These are phyloP conservation scores for Polymixis lichenea DNA, from an alignment of 2,888 invertebrate species.

Conservation along the genomic window DNA sequence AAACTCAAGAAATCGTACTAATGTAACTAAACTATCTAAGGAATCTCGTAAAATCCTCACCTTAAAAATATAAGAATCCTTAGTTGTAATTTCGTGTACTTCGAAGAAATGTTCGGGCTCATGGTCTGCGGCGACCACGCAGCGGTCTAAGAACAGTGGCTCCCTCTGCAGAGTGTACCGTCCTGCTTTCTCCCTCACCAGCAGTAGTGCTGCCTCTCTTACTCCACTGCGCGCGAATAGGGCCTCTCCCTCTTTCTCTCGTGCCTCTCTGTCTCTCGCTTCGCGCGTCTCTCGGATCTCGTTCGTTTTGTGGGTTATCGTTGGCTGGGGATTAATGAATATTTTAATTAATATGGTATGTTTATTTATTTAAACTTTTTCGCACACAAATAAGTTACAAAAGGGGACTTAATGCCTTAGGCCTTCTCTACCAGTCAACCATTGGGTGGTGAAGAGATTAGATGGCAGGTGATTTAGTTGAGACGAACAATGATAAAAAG, in stretches of 20 bases:
- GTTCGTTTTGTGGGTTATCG: slow-evolving; percentile 92
- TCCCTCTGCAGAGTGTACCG: slow-evolving; percentile 96
- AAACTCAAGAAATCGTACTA: neutral
- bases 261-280: slow-evolving; percentile 85
- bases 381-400: too few species aligned
- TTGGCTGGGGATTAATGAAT: slow-evolving; percentile 88
- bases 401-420: too few species aligned
- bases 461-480: too few species aligned
- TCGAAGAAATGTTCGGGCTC: slow-evolving; percentile 98
- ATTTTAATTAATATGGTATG: neutral
- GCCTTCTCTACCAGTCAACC: too few species aligned
- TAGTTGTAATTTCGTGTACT: slow-evolving; percentile 97
- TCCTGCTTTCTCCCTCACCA: slow-evolving; percentile 97
- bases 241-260: slow-evolving; percentile 86
- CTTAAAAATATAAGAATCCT: slow-evolving; percentile 98
- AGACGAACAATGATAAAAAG: too few species aligned
- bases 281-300: slow-evolving; percentile 90
- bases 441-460: too few species aligned
- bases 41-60: slow-evolving; percentile 83
- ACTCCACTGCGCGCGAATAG: slow-evolving; percentile 94
- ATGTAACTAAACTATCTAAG: too few species aligned
- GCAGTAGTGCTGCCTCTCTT: slow-evolving; percentile 96
- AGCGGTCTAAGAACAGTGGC: slow-evolving; percentile 97
- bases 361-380: too few species aligned
- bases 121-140: slow-evolving; percentile 97